Evolutionary conservation across 2,797 vertebrate genomes (phyloP), one percentile per base, ranked within the genome.

Genomic region (Melanotaenia nigrans): DNA sequence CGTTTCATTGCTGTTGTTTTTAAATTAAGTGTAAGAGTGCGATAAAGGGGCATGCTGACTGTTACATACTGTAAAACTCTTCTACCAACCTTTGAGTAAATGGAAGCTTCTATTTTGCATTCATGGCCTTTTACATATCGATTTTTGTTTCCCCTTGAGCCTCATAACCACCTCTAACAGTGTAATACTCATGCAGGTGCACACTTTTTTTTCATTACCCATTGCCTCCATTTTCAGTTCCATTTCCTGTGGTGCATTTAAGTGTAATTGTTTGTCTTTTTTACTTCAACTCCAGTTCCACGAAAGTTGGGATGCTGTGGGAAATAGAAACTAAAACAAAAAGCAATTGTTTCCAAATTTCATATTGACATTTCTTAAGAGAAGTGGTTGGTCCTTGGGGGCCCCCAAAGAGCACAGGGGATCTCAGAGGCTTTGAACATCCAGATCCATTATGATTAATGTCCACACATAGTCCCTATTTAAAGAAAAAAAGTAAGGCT

Each of bases 91-190:
- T 61, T 65, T 71, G 33, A 53, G 47, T 75, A n/a, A 66, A 68
- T 65, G 71, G 55, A 68, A 64, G 60, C 61, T 75, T 72, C 66
- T 85, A 67, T 87, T 84, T 90, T 85, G 77, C 74, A 90, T 93
- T 92, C 77, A 72, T 77, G 68, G 65, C 80, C 73, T 85, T 64
- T 55, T 25, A 72, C 80, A 73, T 35, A 87, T 90, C 84, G 53
- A 55, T 30, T 80, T 65, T 57, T 1, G 40, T 54, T 69, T 36
- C 69, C 71, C 9, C 22, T 53, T 4, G 51, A 38, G 72, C 33
- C 74, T 67, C 58, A 67, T 33, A 62, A 71, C 35, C 47, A 30
- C 28, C 32, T 59, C 40, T 12, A 22, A 53, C 35, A 49, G 32
- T 30, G 18, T 54, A 32, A 42, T 8, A 51, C 6, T 25, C 60